Evolutionary conservation across 2,113 vertebrate genomes (phyloP).

Genomic region (Neolamprologus hecqui): DNA sequence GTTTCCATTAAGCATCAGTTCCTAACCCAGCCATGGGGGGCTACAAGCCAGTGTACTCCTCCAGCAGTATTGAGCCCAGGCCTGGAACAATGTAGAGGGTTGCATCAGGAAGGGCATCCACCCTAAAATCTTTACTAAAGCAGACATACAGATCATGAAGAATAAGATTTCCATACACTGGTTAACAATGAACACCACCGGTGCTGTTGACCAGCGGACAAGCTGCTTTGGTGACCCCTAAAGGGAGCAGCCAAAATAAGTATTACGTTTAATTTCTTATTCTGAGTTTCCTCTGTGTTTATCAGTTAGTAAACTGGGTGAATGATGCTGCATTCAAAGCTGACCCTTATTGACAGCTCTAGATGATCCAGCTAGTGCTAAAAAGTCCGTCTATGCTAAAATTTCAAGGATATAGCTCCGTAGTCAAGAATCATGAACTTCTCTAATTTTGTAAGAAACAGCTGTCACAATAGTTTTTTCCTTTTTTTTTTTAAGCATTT

Average conservation of each 20-base stretch:
- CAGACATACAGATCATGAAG: not conserved
- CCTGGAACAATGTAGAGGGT: not conserved
- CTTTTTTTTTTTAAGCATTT: not conserved
- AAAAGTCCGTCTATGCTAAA: accelerated
- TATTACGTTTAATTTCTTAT: not conserved
- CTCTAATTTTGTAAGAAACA: not conserved
- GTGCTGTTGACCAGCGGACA: not conserved
- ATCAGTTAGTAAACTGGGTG: not conserved
- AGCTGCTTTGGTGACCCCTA: not conserved
- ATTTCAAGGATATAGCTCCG: not conserved
- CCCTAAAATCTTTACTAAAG: not conserved
- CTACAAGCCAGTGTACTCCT: not conserved
- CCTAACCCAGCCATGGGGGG: not conserved
- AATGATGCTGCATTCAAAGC: not conserved
- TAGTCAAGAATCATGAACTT: not conserved
- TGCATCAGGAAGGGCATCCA: not conserved
- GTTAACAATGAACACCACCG: not conserved
- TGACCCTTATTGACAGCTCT: not conserved
- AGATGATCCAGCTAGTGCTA: not conserved
- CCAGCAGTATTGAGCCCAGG: not conserved
- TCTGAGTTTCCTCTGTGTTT: not conserved
- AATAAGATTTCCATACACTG: not conserved
- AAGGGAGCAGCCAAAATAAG: not conserved
- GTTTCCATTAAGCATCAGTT: not conserved
- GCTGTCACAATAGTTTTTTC: not conserved